Evolutionary conservation across 2,888 invertebrate species (phyloP).

Genomic region (Apodemia zela): DNA sequence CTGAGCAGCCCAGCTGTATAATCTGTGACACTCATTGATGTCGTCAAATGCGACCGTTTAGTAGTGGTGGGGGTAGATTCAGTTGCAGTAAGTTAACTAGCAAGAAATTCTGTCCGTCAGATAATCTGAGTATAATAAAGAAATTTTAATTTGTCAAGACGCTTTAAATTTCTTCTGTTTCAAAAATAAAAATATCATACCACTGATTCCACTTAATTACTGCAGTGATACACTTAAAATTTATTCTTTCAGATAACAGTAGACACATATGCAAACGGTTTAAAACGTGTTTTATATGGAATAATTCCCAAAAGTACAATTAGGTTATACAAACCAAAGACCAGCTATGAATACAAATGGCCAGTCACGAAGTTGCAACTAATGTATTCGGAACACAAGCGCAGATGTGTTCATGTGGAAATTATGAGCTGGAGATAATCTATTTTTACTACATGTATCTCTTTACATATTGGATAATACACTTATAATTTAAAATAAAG

Average conservation of each 20-base stretch:
- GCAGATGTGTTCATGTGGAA: not conserved
- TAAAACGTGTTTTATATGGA: slow-evolving; percentile 11
- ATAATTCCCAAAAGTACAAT: slow-evolving; percentile 15
- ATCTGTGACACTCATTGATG: too few relatives aligned
- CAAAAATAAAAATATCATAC: too few relatives aligned
- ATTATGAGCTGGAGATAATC: slow-evolving; percentile 4
- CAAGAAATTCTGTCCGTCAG: too few relatives aligned
- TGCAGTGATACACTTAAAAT: not conserved
- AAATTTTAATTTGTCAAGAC: too few relatives aligned
- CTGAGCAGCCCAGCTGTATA: too few relatives aligned
- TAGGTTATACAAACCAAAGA: slow-evolving; percentile 8
- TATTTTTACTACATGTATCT: not conserved
- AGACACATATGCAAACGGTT: slow-evolving; percentile 8
- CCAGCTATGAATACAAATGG: slow-evolving; percentile 10
- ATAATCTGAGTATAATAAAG: too few relatives aligned
- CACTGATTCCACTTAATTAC: not conserved
- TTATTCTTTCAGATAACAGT: slow-evolving; percentile 2
- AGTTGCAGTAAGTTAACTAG: too few relatives aligned
- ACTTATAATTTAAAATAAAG: too few relatives aligned
- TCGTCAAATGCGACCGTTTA: too few relatives aligned
- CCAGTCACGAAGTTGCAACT: not conserved
- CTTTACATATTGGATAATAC: not conserved
- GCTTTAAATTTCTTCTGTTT: too few relatives aligned
- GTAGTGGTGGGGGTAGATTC: too few relatives aligned
- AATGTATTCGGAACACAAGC: slow-evolving; percentile 2